phyloP scores from a whole-genome alignment of 1,140 invertebrate genomes.

The Ceratitis capitata region DNA sequence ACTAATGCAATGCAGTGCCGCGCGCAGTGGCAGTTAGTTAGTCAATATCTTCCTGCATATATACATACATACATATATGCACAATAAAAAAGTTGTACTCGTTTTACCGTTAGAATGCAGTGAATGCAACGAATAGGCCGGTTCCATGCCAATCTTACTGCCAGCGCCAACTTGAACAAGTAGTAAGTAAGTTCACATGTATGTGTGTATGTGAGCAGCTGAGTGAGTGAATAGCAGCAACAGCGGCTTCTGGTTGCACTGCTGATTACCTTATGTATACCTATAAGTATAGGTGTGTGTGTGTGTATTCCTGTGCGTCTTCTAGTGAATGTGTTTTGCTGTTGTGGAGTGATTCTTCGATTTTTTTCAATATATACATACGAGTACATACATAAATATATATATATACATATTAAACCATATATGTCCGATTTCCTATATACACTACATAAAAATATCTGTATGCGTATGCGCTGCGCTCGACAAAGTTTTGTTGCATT shows the following conservation, averaged over 20 bases:
- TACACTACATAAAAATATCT: background rate
- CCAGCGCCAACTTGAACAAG: conserved; percentile 11
- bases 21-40: conserved; percentile 2
- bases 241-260: conserved; percentile 17
- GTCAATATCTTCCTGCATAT: background rate
- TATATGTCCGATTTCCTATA: background rate
- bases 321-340: conserved; percentile 6
- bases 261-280: background rate
- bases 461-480: background rate
- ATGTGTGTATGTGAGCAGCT: too few species aligned
- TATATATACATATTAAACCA: background rate
- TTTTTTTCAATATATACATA: background rate
- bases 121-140: conserved; percentile 32
- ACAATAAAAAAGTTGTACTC: conserved; percentile 41
- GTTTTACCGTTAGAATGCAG: conserved; percentile 44
- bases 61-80: background rate
- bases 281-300: background rate
- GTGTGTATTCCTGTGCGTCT: background rate
- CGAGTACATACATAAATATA: too few species aligned
- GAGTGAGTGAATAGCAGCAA: too few species aligned
- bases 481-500: background rate
- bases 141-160: background rate
- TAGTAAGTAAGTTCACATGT: too few species aligned
- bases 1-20: conserved; percentile 28
- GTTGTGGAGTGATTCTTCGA: background rate